Conservation (phyloP, 2,113 vertebrate species). For the Hoplias malabaricus region DNA sequence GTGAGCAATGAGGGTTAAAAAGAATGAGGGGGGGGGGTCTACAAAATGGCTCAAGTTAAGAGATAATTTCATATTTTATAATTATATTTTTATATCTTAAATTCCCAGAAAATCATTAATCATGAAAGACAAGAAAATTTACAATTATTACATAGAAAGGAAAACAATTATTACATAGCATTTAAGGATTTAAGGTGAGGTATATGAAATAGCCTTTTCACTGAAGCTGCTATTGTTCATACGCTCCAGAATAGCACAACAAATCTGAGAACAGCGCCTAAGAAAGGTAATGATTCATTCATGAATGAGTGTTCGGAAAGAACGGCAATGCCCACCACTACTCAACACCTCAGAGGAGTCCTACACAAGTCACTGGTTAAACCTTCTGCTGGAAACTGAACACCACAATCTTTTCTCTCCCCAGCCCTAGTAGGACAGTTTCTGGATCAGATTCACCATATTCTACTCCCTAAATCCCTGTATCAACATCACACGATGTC, state of each 20-base stretch:
- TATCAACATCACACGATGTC: not conserved
- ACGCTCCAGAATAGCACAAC: not conserved
- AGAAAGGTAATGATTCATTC: not conserved
- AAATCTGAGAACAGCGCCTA: not conserved
- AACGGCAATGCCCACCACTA: not conserved
- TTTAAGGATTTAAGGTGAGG: too few species aligned
- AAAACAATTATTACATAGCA: too few species aligned
- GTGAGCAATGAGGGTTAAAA: too few species aligned
- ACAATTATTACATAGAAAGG: too few species aligned
- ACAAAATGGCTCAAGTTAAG: too few species aligned
- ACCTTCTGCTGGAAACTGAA: not conserved
- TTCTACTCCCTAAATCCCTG: not conserved
- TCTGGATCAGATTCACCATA: not conserved
- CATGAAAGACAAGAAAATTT: too few species aligned
- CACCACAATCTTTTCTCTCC: not conserved
- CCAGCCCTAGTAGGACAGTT: not conserved
- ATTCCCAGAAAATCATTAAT: too few species aligned
- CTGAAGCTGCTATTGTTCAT: not conserved
- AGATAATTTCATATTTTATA: too few species aligned
- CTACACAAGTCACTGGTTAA: not conserved
- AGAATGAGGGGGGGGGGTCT: too few species aligned
- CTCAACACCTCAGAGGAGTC: not conserved
- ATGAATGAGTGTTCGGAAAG: too few species aligned
- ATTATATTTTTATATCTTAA: too few species aligned
- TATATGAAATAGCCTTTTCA: too few species aligned